A percentile compares a stretch with the other conserved stretches of the same genome.
Evolutionary conservation across 2,888 invertebrate species (phyloP).

Genomic region (Cerastoderma edule): DNA sequence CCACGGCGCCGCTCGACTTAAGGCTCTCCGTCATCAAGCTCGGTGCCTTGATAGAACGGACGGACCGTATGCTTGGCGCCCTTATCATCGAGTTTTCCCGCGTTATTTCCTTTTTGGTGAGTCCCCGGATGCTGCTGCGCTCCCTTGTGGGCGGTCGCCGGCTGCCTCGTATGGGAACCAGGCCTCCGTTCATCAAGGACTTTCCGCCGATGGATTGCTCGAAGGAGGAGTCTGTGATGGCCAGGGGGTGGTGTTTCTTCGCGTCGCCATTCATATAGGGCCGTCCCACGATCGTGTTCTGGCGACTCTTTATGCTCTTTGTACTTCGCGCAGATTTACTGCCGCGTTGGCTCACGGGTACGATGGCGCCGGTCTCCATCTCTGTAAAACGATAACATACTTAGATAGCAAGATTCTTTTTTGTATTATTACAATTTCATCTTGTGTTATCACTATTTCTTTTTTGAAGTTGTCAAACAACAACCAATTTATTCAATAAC

Average conservation of each 20-base stretch:
- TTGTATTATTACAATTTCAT: no score
- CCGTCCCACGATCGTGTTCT: slow-evolving; percentile 1
- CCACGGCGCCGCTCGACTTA: slow-evolving; percentile 17
- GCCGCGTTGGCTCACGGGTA: slow-evolving; percentile 39
- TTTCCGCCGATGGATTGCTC: no score
- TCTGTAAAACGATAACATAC: no score
- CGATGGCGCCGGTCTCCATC: slow-evolving; percentile 41
- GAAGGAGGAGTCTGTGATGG: slow-evolving; percentile 42
- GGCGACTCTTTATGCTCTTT: slow-evolving; percentile 28
- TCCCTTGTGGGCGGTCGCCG: background rate
- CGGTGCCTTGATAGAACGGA: slow-evolving; percentile 26
- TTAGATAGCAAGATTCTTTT: no score
- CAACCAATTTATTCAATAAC: no score
- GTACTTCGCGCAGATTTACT: slow-evolving; percentile 27
- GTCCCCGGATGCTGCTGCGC: background rate
- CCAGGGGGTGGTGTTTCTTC: slow-evolving; percentile 23
- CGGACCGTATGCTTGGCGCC: slow-evolving; percentile 25
- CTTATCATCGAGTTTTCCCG: slow-evolving; percentile 1
- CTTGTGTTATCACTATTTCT: no score
- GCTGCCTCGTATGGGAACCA: background rate
- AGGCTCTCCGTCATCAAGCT: slow-evolving; percentile 25
- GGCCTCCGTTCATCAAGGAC: slow-evolving; percentile 5
- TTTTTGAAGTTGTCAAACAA: no score
- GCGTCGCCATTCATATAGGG: slow-evolving; percentile 31
- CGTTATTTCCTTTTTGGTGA: no score